Evolutionary conservation across 2,113 vertebrate species (phyloP), one percentile per base, ranked within the genome.

Genomic region (Aegithalos caudatus): DNA sequence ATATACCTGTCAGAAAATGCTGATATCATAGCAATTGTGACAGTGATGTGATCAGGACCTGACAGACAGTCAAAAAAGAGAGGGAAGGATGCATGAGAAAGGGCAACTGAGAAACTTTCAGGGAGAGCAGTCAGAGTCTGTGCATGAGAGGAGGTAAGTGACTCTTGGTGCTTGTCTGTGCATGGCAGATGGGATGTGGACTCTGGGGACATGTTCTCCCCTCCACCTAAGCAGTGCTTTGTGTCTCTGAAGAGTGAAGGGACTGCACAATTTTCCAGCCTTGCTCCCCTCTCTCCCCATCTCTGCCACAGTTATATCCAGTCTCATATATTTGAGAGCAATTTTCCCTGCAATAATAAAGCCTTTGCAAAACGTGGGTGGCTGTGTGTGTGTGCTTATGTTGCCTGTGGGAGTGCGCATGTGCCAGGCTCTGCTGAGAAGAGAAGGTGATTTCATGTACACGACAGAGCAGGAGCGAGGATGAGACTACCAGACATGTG

Each of bases 21-120:
- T 79, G 92, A 48, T 93, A 92, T 86, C 90, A 89, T 61, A 90
- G 65, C 65, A 71, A 54, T 73, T 4, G 2, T 86, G 90, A 95
- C 86, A 94, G 86, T 81, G 86, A 96, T 87, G 86, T 81, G 89
- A 96, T 92, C 89, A 61, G 86, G 65, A 65, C 88, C 77, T 89
- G 94, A 94, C 83, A 95, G 79, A 70, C 44, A 48, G 67, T 74
- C 62, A 83, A 81, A 83, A 94, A 86, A 31, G 16, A 94, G 79
- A 65, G 42, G 28, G 57, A 92, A 83, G 56, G 64, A 90, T 88
- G 62, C 60, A 47, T 0, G 0, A 88, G 56, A 57, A 83, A 86
- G 51, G 80, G 67, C 0, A 0, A 58, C 17, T 9, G 33, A 66
- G 56, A 88, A 96, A 96, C 71, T 80, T 87, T 22, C 35, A 71